These are phyloP conservation scores for Polypterus bichir DNA, from an alignment of 2,113 vertebrate genomes.

Conservation along the genomic window DNA sequence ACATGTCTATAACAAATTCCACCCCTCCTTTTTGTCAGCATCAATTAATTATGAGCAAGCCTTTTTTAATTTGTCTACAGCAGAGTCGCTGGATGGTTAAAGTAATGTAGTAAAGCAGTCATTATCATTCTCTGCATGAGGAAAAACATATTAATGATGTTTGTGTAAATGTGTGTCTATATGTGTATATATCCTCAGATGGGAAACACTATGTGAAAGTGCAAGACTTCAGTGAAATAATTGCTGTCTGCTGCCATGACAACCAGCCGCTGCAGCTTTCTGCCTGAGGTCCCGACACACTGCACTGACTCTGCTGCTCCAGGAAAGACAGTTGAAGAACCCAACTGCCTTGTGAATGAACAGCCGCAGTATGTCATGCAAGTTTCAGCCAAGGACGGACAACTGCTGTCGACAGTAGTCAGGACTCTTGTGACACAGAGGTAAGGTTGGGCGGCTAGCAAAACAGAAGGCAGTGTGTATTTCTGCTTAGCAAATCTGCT, in stretches of 20 bases:
- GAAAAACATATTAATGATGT: no score
- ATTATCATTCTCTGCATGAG: no score
- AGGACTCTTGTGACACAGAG: constrained; percentile 55
- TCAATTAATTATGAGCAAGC: no score
- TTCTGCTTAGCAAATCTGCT: no score
- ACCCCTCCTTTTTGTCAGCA: no score
- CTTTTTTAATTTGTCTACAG: no score
- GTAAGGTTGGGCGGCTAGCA: constrained; percentile 30
- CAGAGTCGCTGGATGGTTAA: no score
- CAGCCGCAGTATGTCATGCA: constrained; percentile 61
- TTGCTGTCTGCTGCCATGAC: constrained; percentile 55
- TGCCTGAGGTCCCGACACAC: constrained; percentile 58
- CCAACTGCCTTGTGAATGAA: constrained; percentile 32
- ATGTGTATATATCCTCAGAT: constrained; percentile 14
- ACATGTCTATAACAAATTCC: no score
- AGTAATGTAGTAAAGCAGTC: no score
- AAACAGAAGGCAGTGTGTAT: no score
- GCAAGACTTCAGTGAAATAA: constrained; percentile 45
- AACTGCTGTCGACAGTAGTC: constrained; percentile 57
- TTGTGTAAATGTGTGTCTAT: no score
- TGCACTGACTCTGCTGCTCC: constrained; percentile 20
- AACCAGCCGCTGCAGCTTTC: constrained; percentile 55
- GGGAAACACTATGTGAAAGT: constrained; percentile 44
- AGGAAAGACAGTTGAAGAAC: constrained; percentile 42
- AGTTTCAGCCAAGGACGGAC: constrained; percentile 59